Conservation (phyloP, 2,888 invertebrate genomes). For the Euspilapteryx auroguttella region DNA sequence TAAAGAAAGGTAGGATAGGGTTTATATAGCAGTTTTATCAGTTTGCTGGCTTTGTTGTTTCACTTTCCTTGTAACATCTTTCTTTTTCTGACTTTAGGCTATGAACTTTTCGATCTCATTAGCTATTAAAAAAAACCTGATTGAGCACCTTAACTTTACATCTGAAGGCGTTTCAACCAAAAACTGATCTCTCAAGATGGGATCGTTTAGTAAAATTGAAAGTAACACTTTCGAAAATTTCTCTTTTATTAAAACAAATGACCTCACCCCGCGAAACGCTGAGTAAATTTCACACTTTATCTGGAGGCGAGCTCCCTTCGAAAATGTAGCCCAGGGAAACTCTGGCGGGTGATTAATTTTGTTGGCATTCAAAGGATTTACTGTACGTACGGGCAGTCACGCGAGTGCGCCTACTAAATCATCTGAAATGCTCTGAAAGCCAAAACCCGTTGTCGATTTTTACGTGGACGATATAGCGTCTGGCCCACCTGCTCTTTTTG, state of each 20-base stretch:
- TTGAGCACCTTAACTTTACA: too few relatives aligned
- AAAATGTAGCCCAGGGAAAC: constrained; percentile 20
- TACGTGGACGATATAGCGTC: too few relatives aligned
- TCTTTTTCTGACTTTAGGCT: too few relatives aligned
- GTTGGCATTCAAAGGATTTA: constrained; percentile 32
- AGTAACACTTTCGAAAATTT: constrained; percentile 40
- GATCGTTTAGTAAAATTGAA: constrained; percentile 6
- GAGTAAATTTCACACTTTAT: constrained; percentile 2
- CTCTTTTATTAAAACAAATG: constrained; percentile 13
- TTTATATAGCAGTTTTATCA: constrained; percentile 21
- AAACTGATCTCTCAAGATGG: too few relatives aligned
- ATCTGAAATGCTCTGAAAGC: constrained; percentile 19
- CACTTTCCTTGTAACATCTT: too few relatives aligned
- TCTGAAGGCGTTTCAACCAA: too few relatives aligned
- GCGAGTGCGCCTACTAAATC: constrained; percentile 32
- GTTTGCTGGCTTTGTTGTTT: too few relatives aligned
- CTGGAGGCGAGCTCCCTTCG: background rate
- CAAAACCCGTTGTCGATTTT: constrained; percentile 4
- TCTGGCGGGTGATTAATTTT: constrained; percentile 35
- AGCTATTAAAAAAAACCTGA: too few relatives aligned
- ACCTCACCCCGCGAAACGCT: constrained; percentile 1
- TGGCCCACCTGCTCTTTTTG: too few relatives aligned
- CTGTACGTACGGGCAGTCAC: constrained; percentile 30
- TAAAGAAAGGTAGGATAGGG: constrained; percentile 20
- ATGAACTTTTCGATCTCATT: too few relatives aligned